Base-by-base conservation (phyloP, 2,888 invertebrate species). In the Leptothorax acervorum region DNA sequence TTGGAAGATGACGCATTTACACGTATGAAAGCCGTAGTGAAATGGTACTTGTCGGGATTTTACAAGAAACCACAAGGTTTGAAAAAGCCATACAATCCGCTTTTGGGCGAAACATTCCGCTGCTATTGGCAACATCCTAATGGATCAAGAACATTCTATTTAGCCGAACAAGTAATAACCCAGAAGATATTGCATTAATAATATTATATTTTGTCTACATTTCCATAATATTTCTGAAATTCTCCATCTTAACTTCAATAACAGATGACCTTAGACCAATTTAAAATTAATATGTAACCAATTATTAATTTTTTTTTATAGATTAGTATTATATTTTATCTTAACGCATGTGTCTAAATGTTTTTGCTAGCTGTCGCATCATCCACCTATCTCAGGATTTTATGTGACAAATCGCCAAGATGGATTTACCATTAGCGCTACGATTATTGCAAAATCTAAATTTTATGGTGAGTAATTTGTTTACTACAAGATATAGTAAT, bases 31-130 rank as follows among this genome's bases (percentile, higher is more conserved):
- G 96, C 96, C 35, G 97, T 99, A 0, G 97, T 98, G 0, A 96
- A 97, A 91, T 99, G 98, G 98, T 99, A 99, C 95, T 96, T 99
- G 45, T 98, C 98, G 0, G 99, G 99, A 1, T 97, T 99, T 93
- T 98, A 99, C 95, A 97, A 98, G 91, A 99, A 99, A 94, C 99
- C 99, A 0, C 98, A 98, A 95, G 99, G 99, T 4, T 95, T 99
- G 68, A 99, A 99, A 95, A 99, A 99, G 94, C 99, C 99, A 0
- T 99, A 99, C 94, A 99, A 99, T 95, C 99, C 99, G 0, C 98
- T 99, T 76, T 96, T 99, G 70, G 99, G 99, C 0, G 99, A 99
- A 95, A 97, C 97, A 0, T 99, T 98, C 95, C 96, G 99, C 0
- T 99, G 99, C 92, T 98, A 97, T 94, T 99, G 99, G 99, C 96